phyloP scores from a whole-genome alignment of 2,797 vertebrate species.

The Gymnoscopelus microlampas region DNA sequence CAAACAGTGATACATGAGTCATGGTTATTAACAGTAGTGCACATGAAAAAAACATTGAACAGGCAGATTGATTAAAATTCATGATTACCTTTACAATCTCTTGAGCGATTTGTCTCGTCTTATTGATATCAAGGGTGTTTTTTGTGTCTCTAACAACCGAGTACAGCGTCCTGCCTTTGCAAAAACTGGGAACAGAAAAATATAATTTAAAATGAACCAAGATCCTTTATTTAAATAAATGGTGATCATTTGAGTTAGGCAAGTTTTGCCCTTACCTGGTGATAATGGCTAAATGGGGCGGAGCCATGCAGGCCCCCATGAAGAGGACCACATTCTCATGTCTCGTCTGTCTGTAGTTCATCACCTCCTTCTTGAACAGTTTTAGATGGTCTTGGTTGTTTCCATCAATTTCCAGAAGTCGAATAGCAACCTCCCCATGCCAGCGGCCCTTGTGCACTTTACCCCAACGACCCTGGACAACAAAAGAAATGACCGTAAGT shows the following conservation, averaged over 20 bases:
- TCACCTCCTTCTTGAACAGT: slow-evolving; percentile 98
- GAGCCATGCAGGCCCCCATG: slow-evolving; percentile 99
- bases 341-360: slow-evolving; percentile 98
- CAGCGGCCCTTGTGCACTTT: slow-evolving; percentile 94
- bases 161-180: slow-evolving; percentile 89
- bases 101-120: slow-evolving; percentile 91
- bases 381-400: slow-evolving; percentile 98
- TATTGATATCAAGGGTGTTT: slow-evolving; percentile 90
- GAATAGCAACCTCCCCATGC: slow-evolving; percentile 97
- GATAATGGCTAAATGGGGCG: slow-evolving; percentile 97
- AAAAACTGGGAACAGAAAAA: slow-evolving; percentile 78
- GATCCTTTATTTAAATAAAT: too few species aligned
- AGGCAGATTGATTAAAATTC: not conserved
- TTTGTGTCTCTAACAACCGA: slow-evolving; percentile 90
- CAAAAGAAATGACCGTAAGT: too few species aligned
- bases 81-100: slow-evolving; percentile 89
- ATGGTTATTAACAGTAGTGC: not conserved
- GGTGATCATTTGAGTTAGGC: too few species aligned
- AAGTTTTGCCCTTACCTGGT: slow-evolving; percentile 84
- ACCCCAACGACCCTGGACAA: slow-evolving; percentile 90
- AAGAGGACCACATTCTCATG: slow-evolving; percentile 99
- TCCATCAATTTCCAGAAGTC: slow-evolving; percentile 94
- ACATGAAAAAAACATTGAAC: not conserved
- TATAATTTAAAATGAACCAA: not conserved
- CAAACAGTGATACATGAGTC: slow-evolving; percentile 8